Conservation (phyloP, 2,113 vertebrate species). For the Alaudala cheleensis region DNA sequence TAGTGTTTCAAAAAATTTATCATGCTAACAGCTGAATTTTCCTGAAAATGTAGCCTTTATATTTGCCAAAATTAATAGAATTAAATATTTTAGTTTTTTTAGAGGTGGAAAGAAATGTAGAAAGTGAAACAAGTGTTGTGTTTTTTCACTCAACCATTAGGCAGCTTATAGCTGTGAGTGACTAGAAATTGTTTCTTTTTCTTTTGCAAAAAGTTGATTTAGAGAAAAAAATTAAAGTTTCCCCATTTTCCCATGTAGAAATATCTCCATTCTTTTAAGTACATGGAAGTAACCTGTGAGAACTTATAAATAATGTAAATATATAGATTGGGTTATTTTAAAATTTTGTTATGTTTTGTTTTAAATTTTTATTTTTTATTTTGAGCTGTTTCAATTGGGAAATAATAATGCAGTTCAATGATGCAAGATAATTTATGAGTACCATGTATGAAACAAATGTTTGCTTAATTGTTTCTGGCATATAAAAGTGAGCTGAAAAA, state of each 20-base stretch:
- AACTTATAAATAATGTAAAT: background rate
- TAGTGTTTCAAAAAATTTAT: background rate
- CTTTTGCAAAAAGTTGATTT: background rate
- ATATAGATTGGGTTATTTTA: background rate
- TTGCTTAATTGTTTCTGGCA: slow-evolving; percentile 22
- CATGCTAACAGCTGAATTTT: background rate
- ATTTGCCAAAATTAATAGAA: background rate
- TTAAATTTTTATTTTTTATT: too few species aligned
- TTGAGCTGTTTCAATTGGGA: background rate
- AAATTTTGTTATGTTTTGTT: too few species aligned
- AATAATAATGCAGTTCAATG: slow-evolving; percentile 13
- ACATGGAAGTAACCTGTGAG: background rate
- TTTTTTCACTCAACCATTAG: background rate
- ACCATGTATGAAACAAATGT: background rate
- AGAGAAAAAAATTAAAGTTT: background rate
- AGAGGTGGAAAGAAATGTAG: background rate
- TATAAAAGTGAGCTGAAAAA: background rate
- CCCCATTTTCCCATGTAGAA: background rate
- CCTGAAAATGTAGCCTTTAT: background rate
- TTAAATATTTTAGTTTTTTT: background rate
- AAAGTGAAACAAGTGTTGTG: background rate
- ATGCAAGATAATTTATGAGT: background rate
- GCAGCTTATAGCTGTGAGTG: accelerated
- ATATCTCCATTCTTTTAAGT: background rate
- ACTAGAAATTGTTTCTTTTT: background rate